Evolutionary conservation across 2,113 vertebrate genomes (phyloP).

Genomic region (Paedocypris sp.): DNA sequence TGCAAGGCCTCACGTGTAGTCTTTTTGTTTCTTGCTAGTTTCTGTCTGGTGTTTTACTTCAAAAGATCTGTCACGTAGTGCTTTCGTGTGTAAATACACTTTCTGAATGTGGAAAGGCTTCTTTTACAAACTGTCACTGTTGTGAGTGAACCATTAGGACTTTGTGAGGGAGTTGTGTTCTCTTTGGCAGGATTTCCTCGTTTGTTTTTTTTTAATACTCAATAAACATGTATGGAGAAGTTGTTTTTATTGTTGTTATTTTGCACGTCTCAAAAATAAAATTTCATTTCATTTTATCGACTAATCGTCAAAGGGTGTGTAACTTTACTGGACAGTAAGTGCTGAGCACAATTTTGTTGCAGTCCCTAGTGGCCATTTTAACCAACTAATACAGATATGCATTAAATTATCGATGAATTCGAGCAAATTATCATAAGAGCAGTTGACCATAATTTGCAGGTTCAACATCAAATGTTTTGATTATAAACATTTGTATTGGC

Average conservation of each 20-base stretch:
- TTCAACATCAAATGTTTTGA: too few relatives aligned
- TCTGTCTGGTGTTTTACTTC: constrained; percentile 27
- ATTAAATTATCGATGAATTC: too few relatives aligned
- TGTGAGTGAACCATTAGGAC: constrained; percentile 34
- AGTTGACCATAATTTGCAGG: too few relatives aligned
- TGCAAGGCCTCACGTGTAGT: constrained; percentile 18
- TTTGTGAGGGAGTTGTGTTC: constrained; percentile 19
- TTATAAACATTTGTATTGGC: too few relatives aligned
- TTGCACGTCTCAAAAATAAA: too few relatives aligned
- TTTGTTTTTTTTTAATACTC: constrained; percentile 25
- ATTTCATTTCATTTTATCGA: too few relatives aligned
- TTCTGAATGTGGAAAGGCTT: constrained; percentile 12
- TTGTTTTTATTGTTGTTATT: constrained; percentile 41
- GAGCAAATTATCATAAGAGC: too few relatives aligned
- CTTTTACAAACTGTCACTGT: constrained; percentile 36
- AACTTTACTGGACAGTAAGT: too few relatives aligned
- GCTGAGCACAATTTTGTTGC: too few relatives aligned
- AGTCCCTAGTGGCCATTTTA: too few relatives aligned
- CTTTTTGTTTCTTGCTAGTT: constrained; percentile 18
- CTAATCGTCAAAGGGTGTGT: too few relatives aligned
- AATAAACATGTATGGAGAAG: constrained; percentile 48
- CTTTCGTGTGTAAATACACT: constrained; percentile 3
- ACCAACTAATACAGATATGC: too few relatives aligned
- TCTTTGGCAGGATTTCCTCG: constrained; percentile 17
- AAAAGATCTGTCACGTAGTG: constrained; percentile 25